phyloP scores from a whole-genome alignment of 2,113 vertebrate species.

The Epinephelus moara region DNA sequence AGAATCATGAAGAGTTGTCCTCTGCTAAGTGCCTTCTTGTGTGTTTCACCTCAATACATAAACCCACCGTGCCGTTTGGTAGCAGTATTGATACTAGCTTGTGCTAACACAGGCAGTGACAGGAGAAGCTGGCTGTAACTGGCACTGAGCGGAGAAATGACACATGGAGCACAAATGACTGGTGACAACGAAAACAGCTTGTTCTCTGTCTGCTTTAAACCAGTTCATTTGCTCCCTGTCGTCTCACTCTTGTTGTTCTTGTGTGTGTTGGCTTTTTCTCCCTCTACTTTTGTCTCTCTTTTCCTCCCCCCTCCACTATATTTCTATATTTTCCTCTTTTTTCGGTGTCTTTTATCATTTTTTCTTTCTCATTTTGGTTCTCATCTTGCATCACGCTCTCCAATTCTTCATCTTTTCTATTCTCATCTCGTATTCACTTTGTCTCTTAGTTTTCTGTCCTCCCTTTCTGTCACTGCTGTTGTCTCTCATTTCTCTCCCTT shows the following conservation, averaged over 20 bases:
- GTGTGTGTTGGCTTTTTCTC: slow-evolving; percentile 1
- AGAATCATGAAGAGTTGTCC: background rate
- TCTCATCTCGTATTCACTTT: background rate
- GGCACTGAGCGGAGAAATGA: slow-evolving; percentile 49
- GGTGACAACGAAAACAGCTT: slow-evolving; percentile 64
- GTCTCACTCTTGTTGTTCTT: slow-evolving; percentile 36
- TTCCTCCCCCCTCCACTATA: background rate
- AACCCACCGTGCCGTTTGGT: background rate
- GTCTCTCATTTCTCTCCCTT: background rate
- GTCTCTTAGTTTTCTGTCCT: background rate
- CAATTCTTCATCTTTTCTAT: slow-evolving; percentile 6
- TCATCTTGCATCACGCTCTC: slow-evolving; percentile 35
- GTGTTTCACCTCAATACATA: no score
- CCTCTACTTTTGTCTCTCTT: background rate
- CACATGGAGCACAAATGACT: slow-evolving; percentile 59
- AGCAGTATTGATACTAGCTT: background rate
- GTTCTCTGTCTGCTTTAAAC: slow-evolving; percentile 62
- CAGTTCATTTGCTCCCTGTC: slow-evolving; percentile 71
- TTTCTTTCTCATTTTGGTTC: slow-evolving; percentile 5
- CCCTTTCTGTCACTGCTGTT: slow-evolving; percentile 3
- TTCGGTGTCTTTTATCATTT: background rate
- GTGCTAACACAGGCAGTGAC: slow-evolving; percentile 29
- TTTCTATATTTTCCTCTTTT: background rate
- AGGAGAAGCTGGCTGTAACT: slow-evolving; percentile 36
- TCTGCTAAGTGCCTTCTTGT: slow-evolving; percentile 3